Evolutionary conservation across 2,113 vertebrate species (phyloP), one percentile per base, ranked within the genome.

Genomic region (Cyanoramphus novaezelandiae): DNA sequence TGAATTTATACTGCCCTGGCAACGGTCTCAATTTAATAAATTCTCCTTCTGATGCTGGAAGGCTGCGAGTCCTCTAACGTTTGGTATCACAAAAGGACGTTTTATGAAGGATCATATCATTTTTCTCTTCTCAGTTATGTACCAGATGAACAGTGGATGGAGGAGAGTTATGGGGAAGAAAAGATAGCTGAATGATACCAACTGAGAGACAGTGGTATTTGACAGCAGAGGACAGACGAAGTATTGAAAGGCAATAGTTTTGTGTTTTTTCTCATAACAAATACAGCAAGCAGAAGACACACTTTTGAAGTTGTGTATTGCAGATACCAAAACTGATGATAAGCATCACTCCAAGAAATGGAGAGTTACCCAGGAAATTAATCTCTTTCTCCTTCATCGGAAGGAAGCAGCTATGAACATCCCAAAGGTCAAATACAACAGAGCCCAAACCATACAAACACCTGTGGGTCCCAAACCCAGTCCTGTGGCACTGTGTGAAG

Each of bases 401-500:
- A 75, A 83, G 19, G 68, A 76, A 83, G n/a, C 41, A 88, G 28
- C 39, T 53, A 13, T 2, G 16, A 69, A 53, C 2, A 3, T 6
- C 29, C 82, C n/a, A 37, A 39, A 37, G 15, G 29, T 50, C 37
- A 82, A 86, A 70, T 5, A 44, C 6, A 80, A 47, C 31, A 20
- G 13, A 74, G 53, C 17, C 39, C 17, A 39, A 82, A 67, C 17
- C 9, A 17, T 18, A 28, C 17, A 43, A 76, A 77, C 43, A 82
- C 27, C 10, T 1, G 2, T 16, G n/a, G 47, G 43, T 64, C 9
- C 23, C 33, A 64, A 55, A 33, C 5, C 16, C 23, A 13, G 13
- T 59, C 19, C 21, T 0, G 0, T 18, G 27, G 50, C 52, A 18
- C 49, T 90, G 15, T 11, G 3, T 46, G 41, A 86, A 59, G 71